Percentiles rank a stretch among this genome's conserved stretches.
Conservation (phyloP, 2,888 invertebrate species). For the Brachyptera risi region DNA sequence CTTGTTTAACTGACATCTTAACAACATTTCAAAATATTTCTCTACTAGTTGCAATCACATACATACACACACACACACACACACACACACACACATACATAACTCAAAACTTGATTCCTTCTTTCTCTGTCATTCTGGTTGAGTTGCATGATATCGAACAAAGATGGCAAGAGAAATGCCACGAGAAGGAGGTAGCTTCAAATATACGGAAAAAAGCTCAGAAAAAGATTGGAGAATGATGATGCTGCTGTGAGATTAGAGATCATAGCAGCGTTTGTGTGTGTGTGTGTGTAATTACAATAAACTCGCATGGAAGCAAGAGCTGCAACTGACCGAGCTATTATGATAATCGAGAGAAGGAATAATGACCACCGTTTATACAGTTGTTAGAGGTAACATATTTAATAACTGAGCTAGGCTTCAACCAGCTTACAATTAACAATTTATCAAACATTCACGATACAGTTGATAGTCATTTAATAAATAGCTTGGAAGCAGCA, state of each 20-base stretch:
- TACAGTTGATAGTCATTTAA: constrained; percentile 17
- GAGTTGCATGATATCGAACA: too few species aligned
- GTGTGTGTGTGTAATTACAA: neutral
- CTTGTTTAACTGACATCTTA: constrained; percentile 18
- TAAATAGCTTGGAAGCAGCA: neutral
- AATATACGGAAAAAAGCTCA: too few species aligned
- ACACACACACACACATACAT: too few species aligned
- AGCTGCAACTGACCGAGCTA: neutral
- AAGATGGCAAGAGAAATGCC: too few species aligned
- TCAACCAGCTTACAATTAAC: constrained; percentile 20
- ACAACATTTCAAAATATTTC: constrained; percentile 3
- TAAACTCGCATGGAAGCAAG: neutral
- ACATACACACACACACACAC: too few species aligned
- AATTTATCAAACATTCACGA: constrained; percentile 20
- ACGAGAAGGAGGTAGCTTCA: too few species aligned
- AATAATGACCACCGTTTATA: constrained; percentile 25
- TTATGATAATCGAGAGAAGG: constrained; percentile 24
- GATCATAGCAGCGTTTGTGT: neutral
- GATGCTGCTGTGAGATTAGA: neutral
- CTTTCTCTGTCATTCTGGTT: too few species aligned
- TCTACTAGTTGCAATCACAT: neutral
- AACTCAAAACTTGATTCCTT: too few species aligned
- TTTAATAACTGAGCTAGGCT: constrained; percentile 12
- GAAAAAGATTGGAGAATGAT: too few species aligned
- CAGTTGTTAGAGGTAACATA: constrained; percentile 19